Percentiles rank a stretch among this genome's conserved stretches.
phyloP scores from a whole-genome alignment of 1,140 invertebrate species.

The Panulirus ornatus region DNA sequence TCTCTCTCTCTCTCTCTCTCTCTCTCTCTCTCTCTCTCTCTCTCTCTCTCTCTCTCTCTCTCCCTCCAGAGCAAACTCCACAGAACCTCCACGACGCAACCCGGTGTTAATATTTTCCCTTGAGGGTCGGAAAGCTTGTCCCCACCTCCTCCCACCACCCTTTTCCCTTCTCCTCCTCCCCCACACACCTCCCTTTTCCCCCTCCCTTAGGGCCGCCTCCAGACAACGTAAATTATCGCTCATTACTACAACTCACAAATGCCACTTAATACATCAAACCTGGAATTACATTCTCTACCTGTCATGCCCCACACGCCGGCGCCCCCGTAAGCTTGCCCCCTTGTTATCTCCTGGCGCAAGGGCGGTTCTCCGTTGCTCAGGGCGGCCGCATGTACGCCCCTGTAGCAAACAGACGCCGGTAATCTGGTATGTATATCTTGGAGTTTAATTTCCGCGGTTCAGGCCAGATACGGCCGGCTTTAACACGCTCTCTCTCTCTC shows the following conservation, averaged over 20 bases:
- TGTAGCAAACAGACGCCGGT: slow-evolving; percentile 36
- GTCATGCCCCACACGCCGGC: slow-evolving; percentile 12
- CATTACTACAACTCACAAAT: slow-evolving; percentile 65
- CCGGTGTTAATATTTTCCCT: neutral
- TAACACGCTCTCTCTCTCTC: slow-evolving; percentile 13
- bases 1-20: no score
- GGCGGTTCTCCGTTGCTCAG: neutral
- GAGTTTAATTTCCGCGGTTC: slow-evolving; percentile 66
- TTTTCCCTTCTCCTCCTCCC: neutral
- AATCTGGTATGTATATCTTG: slow-evolving; percentile 71
- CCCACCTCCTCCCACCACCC: neutral
- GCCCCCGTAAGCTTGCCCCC: neutral
- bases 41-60: no score
- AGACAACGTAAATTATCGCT: slow-evolving; percentile 65
- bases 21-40: no score
- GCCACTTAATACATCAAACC: slow-evolving; percentile 66
- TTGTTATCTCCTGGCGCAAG: neutral
- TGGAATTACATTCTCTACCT: slow-evolving; percentile 67
- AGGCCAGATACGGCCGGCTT: slow-evolving; percentile 59
- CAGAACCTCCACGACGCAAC: neutral
- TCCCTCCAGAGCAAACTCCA: no score
- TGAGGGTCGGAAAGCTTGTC: neutral
- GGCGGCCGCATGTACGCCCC: slow-evolving; percentile 5
- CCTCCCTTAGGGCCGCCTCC: slow-evolving; percentile 8
- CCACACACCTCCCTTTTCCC: neutral